These are phyloP conservation scores for Pterobdella sp. DNA, from an alignment of 2,888 invertebrate species.

Conservation along the genomic window DNA sequence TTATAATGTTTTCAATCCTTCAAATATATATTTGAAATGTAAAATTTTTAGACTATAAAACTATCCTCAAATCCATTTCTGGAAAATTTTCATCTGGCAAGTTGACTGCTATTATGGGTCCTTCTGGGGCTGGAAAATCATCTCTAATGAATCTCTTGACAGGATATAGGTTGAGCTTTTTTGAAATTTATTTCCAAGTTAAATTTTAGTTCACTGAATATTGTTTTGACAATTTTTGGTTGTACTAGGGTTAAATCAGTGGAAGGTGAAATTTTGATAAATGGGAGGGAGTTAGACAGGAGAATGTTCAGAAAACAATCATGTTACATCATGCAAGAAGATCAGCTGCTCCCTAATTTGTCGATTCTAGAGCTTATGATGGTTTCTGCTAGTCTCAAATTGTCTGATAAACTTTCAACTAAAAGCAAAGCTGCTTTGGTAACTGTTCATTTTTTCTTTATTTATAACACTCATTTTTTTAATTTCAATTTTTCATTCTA, in stretches of 20 bases:
- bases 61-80: conserved; percentile 60
- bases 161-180: conserved; percentile 66
- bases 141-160: conserved; percentile 81
- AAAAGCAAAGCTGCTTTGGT: conserved; percentile 76
- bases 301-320: conserved; percentile 73
- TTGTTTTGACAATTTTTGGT: too few species aligned
- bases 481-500: not conserved
- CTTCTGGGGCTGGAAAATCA: conserved; percentile 83
- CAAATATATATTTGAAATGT: not conserved
- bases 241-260: conserved; percentile 51
- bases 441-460: conserved; percentile 48
- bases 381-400: conserved; percentile 75
- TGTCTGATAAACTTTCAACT: conserved; percentile 63
- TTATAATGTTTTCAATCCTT: not conserved
- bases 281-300: conserved; percentile 66
- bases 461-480: not conserved
- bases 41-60: conserved; percentile 37
- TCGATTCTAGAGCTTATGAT: conserved; percentile 78
- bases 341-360: conserved; percentile 71
- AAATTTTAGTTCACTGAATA: not conserved
- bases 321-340: conserved; percentile 87
- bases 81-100: conserved; percentile 80
- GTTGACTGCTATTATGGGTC: conserved; percentile 93
- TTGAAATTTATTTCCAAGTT: not conserved
- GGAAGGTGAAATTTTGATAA: conserved; percentile 65